These are phyloP conservation scores for Pithys albifrons DNA, from an alignment of 2,113 vertebrate species.

Conservation along the genomic window DNA sequence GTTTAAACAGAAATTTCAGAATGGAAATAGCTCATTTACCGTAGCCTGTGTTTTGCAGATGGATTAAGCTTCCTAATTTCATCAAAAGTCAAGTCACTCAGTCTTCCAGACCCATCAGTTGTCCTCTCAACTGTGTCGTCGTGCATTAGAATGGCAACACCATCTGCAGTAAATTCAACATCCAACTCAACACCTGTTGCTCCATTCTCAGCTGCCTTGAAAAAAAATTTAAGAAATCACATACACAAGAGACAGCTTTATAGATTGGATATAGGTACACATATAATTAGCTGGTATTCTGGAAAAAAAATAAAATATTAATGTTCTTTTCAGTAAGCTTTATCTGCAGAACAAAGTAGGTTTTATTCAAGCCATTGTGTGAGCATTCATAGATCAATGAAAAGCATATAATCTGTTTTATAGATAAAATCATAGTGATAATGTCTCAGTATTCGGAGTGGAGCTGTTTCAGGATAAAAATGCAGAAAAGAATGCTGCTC, in stretches of 20 bases:
- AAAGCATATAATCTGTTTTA: background rate
- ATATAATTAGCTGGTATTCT: background rate
- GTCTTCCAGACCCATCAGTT: slow-evolving; percentile 86
- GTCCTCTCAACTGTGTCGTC: slow-evolving; percentile 93
- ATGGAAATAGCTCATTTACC: slow-evolving; percentile 69
- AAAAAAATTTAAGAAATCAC: background rate
- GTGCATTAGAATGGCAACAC: slow-evolving; percentile 92
- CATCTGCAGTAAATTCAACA: slow-evolving; percentile 91
- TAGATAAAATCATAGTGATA: background rate
- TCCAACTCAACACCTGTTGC: slow-evolving; percentile 93
- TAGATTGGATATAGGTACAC: background rate
- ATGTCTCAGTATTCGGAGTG: background rate
- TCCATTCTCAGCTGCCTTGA: slow-evolving; percentile 91
- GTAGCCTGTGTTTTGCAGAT: slow-evolving; percentile 88
- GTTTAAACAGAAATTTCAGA: background rate
- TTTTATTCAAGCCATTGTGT: background rate
- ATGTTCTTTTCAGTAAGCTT: background rate
- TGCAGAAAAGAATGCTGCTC: background rate
- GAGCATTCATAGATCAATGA: background rate
- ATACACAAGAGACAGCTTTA: background rate
- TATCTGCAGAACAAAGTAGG: background rate
- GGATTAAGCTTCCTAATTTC: slow-evolving; percentile 87
- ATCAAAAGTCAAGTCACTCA: slow-evolving; percentile 82
- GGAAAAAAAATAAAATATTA: background rate
- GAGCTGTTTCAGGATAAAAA: background rate